Evolutionary conservation across 92 coral and sea anemone genomes (phyloP).

Genomic region (Siderastrea radians): DNA sequence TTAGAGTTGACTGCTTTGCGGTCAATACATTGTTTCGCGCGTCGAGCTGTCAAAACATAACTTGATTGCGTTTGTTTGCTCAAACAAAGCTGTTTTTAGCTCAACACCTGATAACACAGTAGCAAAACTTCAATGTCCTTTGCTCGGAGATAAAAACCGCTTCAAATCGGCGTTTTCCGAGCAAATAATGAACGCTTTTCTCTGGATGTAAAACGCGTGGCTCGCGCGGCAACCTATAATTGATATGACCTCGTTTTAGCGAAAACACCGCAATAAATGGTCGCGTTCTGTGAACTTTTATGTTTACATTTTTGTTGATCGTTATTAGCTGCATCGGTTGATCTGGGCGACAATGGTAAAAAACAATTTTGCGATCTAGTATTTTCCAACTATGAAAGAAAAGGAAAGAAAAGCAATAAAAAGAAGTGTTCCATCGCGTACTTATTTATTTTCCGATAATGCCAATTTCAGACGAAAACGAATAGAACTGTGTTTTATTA

Average conservation of each 20-base stretch:
- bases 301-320: slow-evolving; percentile 8
- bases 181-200: not conserved
- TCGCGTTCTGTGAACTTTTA: slow-evolving; percentile 1
- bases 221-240: not conserved
- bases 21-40: not conserved
- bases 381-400: not conserved
- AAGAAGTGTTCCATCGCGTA: not conserved
- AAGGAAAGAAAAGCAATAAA: not conserved
- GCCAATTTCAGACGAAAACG: not conserved
- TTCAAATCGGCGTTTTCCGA: not conserved
- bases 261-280: not conserved
- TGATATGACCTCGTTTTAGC: not conserved
- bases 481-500: slow-evolving; percentile 20
- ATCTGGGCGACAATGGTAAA: not conserved
- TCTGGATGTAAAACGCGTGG: not conserved
- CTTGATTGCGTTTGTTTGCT: slow-evolving; percentile 26
- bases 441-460: not conserved
- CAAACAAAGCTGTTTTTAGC: slow-evolving; percentile 43
- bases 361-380: not conserved
- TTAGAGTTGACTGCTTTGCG: not conserved
- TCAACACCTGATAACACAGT: slow-evolving; percentile 33
- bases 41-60: slow-evolving; percentile 34
- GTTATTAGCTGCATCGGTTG: not conserved
- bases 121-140: slow-evolving; percentile 1
- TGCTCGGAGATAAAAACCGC: slow-evolving; percentile 10